Evolutionary conservation across 2,113 vertebrate species (phyloP).

Genomic region (Neodontobutis hainanensis): DNA sequence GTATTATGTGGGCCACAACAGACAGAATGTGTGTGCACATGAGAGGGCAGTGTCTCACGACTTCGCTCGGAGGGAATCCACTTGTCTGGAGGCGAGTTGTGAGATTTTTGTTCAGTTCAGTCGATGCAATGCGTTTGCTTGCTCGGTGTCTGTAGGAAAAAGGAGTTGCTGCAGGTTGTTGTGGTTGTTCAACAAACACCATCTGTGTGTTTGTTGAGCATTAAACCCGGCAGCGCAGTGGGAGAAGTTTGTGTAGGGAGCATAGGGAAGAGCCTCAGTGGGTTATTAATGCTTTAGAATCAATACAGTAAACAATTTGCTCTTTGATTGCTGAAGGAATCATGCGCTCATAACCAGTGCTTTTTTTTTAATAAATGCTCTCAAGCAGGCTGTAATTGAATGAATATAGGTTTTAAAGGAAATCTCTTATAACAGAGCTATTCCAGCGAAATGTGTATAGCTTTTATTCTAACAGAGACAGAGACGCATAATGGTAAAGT

Average conservation of each 20-base stretch:
- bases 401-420: too few species aligned
- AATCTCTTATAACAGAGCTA: too few species aligned
- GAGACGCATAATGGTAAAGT: too few species aligned
- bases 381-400: too few species aligned
- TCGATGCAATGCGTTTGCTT: not conserved
- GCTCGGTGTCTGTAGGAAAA: conserved; percentile 9
- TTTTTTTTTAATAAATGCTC: too few species aligned
- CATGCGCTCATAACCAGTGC: too few species aligned
- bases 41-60: conserved; percentile 32
- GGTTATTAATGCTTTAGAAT: not conserved
- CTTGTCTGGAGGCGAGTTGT: not conserved
- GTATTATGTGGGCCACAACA: too few species aligned
- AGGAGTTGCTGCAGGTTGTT: conserved; percentile 46
- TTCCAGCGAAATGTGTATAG: too few species aligned
- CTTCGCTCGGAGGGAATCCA: not conserved
- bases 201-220: conserved; percentile 49
- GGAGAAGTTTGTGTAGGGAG: conserved; percentile 13
- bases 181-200: conserved; percentile 49
- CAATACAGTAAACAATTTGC: too few species aligned
- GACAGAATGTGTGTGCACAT: conserved; percentile 28
- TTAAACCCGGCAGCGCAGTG: conserved; percentile 32
- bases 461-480: too few species aligned
- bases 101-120: not conserved
- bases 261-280: not conserved
- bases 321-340: too few species aligned